Evolutionary conservation across 2,888 invertebrate species (phyloP).

Genomic region (Scrobipalpa costella): DNA sequence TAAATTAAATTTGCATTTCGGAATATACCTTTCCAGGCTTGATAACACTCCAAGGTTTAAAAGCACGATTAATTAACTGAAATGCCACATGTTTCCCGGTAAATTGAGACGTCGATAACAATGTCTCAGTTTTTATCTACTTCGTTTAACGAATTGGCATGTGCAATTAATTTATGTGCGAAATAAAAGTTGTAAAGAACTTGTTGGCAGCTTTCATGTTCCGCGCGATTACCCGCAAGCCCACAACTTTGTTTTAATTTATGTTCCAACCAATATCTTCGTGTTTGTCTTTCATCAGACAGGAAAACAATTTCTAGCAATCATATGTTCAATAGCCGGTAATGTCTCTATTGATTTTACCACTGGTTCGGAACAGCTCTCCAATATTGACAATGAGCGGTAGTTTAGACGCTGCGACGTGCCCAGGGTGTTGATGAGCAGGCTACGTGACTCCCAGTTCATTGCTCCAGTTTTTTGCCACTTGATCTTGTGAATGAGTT

Average conservation of each 20-base stretch:
- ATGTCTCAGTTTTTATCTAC: constrained; percentile 15
- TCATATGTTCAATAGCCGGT: constrained; percentile 67
- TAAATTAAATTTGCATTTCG: constrained; percentile 53
- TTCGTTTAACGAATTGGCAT: constrained; percentile 1
- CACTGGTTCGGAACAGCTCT: constrained; percentile 67
- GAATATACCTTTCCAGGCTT: constrained; percentile 20
- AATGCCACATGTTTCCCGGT: constrained; percentile 18
- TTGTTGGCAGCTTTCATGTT: constrained; percentile 5
- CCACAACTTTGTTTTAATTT: not conserved
- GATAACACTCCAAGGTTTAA: constrained; percentile 24
- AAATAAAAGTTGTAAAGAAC: constrained; percentile 3
- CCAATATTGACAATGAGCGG: constrained; percentile 80
- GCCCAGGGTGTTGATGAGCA: constrained; percentile 69
- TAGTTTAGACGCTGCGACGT: constrained; percentile 78
- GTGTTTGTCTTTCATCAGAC: constrained; percentile 58
- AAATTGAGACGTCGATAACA: constrained; percentile 24
- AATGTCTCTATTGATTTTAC: constrained; percentile 74
- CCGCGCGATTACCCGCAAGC: not conserved
- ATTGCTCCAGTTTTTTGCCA: constrained; percentile 78
- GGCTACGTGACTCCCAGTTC: constrained; percentile 76
- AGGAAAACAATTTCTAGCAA: constrained; percentile 58
- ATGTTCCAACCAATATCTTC: constrained; percentile 16
- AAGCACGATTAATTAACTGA: constrained; percentile 25
- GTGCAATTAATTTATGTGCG: constrained; percentile 14
- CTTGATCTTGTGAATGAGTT: constrained; percentile 75